Base-by-base conservation (phyloP, 2,888 invertebrate species). In the Hirudinaria manillensis region DNA sequence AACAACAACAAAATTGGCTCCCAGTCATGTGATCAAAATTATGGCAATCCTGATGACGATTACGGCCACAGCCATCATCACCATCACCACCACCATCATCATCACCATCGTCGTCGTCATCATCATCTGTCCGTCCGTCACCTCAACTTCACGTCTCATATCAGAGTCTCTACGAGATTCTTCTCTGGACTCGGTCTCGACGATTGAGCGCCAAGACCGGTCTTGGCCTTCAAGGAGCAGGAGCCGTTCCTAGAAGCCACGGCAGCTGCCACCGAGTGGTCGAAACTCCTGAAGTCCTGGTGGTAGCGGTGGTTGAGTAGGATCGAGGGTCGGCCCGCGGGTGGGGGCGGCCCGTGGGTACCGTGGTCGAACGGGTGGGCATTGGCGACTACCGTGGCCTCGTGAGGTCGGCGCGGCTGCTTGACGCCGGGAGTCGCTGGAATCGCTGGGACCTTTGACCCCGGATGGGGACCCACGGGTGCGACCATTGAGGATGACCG, bases 1-100 rank as follows among this genome's bases (percentile, higher is more conserved):
- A 36, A 36, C 36, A 36, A 3, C 36, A 36, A 36, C 36, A 45
- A 6, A 45, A 45, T 10, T 45, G 3, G 13, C 1, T 45, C 45
- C 45, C 45, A 45, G 29, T 61, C 61, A 7, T 6, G 6, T 27
- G 89, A 91, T 0, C 68, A 68, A 34, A n/a, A 34, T 32, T 6
- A 32, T 68, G 13, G 16, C 68, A n/a, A 68, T 4, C 36, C 13
- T 1, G 29, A 68, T 29, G 21, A 61, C 1, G 61, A 61, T 61
- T 61, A 10, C 24, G 1, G 21, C 19, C 24, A 24, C 36, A 24
- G 34, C 34, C 68, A 68, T n/a, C 68, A 68, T 24, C n/a, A 65
- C 27, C 67, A 67, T 67, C 67, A 67, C 21, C 68, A 68, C 34
- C 36, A 4, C 34, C 68, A 36, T 36, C 68, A 68, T 68, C 68